These are phyloP conservation scores for Scaptomyza parva DNA, from an alignment of 2,888 invertebrate species.

Conservation along the genomic window DNA sequence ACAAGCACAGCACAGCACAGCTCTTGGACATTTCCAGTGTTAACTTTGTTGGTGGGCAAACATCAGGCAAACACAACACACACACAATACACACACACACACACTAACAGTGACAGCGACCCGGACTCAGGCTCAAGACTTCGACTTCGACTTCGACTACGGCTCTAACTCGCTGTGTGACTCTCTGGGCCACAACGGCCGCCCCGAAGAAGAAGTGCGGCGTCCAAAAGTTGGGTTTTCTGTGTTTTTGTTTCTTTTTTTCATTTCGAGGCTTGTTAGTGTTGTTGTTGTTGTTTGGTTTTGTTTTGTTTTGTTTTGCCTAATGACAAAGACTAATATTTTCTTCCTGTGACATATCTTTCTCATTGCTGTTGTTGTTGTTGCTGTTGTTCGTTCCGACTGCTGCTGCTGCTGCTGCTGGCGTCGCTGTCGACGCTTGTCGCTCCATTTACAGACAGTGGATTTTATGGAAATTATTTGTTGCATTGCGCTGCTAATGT, in stretches of 20 bases:
- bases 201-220: slow-evolving; percentile 44
- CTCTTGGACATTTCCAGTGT: slow-evolving; percentile 71
- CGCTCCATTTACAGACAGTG: slow-evolving; percentile 64
- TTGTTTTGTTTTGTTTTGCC: slow-evolving; percentile 74
- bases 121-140: slow-evolving; percentile 30
- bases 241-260: slow-evolving; percentile 37
- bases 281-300: slow-evolving; percentile 27
- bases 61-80: slow-evolving; percentile 58
- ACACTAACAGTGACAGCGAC: background rate
- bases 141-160: background rate
- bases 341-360: slow-evolving; percentile 84
- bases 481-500: slow-evolving; percentile 84
- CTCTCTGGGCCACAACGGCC: slow-evolving; percentile 49
- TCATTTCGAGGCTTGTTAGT: slow-evolving; percentile 37
- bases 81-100: background rate
- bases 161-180: slow-evolving; percentile 16
- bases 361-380: slow-evolving; percentile 36
- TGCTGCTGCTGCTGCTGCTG: slow-evolving; percentile 11
- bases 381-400: background rate
- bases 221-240: slow-evolving; percentile 38
- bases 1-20: too few species aligned
- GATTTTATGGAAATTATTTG: slow-evolving; percentile 83
- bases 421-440: slow-evolving; percentile 24
- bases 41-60: slow-evolving; percentile 77
- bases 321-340: slow-evolving; percentile 84